A percentile compares a stretch with the other conserved stretches of the same genome.
Conservation (phyloP, 2,113 vertebrate genomes). For the Rhipidura dahli region DNA sequence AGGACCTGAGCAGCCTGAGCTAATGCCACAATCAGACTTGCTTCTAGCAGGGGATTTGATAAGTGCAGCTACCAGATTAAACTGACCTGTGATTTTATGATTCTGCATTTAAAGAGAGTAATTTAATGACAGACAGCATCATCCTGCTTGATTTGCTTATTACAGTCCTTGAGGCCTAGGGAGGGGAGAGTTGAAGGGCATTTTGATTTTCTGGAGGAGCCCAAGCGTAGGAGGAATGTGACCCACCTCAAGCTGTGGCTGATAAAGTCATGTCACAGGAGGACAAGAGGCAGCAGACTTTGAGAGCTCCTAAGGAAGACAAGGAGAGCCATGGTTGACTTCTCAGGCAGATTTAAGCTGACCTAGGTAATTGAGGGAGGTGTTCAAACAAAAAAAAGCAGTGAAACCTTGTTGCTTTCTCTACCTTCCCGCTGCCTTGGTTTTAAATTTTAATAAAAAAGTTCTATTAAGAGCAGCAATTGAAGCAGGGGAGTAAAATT, state of each 20-base stretch:
- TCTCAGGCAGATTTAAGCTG: background rate
- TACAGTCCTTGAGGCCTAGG: background rate
- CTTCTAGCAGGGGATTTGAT: background rate
- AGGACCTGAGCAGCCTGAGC: background rate
- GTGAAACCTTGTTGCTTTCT: background rate
- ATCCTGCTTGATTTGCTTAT: background rate
- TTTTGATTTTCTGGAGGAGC: background rate
- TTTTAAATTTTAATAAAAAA: background rate
- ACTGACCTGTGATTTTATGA: background rate
- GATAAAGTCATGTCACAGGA: background rate
- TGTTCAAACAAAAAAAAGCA: background rate
- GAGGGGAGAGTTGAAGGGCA: background rate
- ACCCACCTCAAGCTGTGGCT: background rate
- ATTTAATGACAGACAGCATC: background rate
- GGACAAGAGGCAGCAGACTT: background rate
- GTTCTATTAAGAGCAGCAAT: background rate
- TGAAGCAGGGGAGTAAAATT: background rate
- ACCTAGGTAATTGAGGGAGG: background rate
- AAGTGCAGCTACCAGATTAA: background rate
- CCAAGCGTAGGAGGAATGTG: fast-evolving
- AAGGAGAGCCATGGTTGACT: background rate
- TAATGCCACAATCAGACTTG: background rate
- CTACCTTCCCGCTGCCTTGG: background rate
- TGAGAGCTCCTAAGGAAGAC: background rate
- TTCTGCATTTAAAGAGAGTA: background rate